phyloP scores from a whole-genome alignment of 2,888 invertebrate species.

The Heliconius sara region DNA sequence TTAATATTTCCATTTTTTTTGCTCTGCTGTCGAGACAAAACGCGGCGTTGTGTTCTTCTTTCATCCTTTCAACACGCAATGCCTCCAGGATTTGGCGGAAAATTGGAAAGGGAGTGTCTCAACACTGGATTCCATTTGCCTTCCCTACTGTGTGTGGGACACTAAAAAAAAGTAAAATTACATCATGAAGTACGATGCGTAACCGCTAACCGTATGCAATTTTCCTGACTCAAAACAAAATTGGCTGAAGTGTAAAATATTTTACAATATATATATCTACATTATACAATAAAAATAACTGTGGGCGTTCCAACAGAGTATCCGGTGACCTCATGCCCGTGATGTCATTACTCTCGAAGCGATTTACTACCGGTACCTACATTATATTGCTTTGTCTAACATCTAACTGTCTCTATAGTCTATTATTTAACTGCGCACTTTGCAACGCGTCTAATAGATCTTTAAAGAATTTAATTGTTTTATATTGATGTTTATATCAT shows the following conservation, averaged over 20 bases:
- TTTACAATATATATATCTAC: not conserved
- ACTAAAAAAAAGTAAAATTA: not conserved
- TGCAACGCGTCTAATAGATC: constrained; percentile 3
- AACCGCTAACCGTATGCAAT: not conserved
- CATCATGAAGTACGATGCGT: not conserved
- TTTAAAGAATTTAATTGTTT: not conserved
- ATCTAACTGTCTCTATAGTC: constrained; percentile 10
- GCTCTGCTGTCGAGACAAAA: too few species aligned
- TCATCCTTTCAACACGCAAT: too few species aligned
- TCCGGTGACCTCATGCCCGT: constrained; percentile 39
- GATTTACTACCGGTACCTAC: constrained; percentile 17
- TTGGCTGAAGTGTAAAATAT: constrained; percentile 4
- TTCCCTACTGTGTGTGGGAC: too few species aligned
- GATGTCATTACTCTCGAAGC: constrained; percentile 38
- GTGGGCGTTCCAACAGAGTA: constrained; percentile 31
- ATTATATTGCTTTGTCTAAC: constrained; percentile 15
- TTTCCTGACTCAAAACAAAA: not conserved
- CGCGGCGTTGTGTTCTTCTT: too few species aligned
- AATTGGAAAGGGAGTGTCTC: too few species aligned
- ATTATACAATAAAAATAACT: constrained; percentile 19
- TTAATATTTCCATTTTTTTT: too few species aligned
- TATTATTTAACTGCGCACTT: constrained; percentile 27
- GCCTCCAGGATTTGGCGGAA: too few species aligned
- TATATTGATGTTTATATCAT: not conserved
- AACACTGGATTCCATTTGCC: too few species aligned